Percentiles rank a stretch among this genome's conserved stretches.
Evolutionary conservation across 1,140 invertebrate species (phyloP).

Genomic region (Colletes latitarsis): DNA sequence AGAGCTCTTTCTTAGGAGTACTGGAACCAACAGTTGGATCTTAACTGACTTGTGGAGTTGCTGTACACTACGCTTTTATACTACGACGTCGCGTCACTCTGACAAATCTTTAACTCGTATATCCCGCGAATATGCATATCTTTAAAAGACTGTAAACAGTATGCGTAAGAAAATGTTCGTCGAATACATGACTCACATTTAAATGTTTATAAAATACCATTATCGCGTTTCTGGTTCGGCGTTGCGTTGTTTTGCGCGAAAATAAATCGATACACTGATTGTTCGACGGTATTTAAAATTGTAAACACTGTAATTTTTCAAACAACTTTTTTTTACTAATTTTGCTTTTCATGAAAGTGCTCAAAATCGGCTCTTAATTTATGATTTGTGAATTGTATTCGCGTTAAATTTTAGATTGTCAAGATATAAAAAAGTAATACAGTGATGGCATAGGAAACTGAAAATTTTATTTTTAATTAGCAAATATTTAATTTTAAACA

Average conservation of each 20-base stretch:
- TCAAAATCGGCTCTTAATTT: too few species aligned
- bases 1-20: slow-evolving; percentile 22
- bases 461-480: too few species aligned
- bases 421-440: too few species aligned
- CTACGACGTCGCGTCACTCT: slow-evolving; percentile 19
- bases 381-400: too few species aligned
- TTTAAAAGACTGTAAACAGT: neutral
- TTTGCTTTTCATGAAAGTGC: too few species aligned
- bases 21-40: slow-evolving; percentile 39
- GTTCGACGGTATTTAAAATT: too few species aligned
- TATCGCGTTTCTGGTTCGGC: slow-evolving; percentile 2
- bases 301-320: too few species aligned
- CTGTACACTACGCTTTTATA: slow-evolving; percentile 55
- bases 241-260: neutral
- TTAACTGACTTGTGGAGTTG: slow-evolving; percentile 52
- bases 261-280: neutral
- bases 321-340: too few species aligned
- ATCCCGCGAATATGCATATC: neutral
- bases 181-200: neutral
- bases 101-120: neutral
- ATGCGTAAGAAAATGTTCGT: slow-evolving; percentile 23
- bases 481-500: too few species aligned
- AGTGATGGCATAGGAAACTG: too few species aligned
- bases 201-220: neutral
- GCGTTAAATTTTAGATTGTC: too few species aligned